These are phyloP conservation scores for Drosophila phalerata DNA, from an alignment of 2,888 invertebrate species.

Conservation along the genomic window DNA sequence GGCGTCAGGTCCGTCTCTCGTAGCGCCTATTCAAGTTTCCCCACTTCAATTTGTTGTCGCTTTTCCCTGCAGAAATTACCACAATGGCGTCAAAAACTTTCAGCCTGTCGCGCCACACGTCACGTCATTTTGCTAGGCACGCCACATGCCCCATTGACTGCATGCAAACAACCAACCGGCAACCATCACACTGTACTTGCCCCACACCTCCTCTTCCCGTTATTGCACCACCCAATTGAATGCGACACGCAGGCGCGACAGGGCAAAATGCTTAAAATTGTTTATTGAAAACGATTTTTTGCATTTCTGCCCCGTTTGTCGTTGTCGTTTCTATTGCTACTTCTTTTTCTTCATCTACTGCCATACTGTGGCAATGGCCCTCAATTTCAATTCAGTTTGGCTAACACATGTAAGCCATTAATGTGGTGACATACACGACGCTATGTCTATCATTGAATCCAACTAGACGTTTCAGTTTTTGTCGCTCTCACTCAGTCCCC, in stretches of 20 bases:
- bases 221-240: slow-evolving; percentile 25
- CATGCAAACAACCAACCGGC: slow-evolving; percentile 23
- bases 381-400: slow-evolving; percentile 23
- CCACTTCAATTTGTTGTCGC: slow-evolving; percentile 43
- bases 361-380: slow-evolving; percentile 42
- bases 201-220: background rate
- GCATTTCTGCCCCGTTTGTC: slow-evolving; percentile 17
- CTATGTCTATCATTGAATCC: slow-evolving; percentile 18
- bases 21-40: slow-evolving; percentile 24
- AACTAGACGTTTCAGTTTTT: slow-evolving; percentile 12
- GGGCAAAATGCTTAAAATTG: slow-evolving; percentile 25
- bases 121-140: slow-evolving; percentile 49
- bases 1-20: slow-evolving; percentile 25
- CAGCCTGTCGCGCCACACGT: slow-evolving; percentile 60
- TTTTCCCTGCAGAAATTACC: slow-evolving; percentile 51
- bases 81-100: slow-evolving; percentile 65
- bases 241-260: slow-evolving; percentile 54
- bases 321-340: background rate
- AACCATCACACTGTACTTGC: background rate
- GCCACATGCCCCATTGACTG: slow-evolving; percentile 38
- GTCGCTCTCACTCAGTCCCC: background rate
- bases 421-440: slow-evolving; percentile 5
- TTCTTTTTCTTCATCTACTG: background rate
- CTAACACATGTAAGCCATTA: slow-evolving; percentile 32
- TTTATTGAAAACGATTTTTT: slow-evolving; percentile 41